Conservation (phyloP, 2,113 vertebrate genomes). For the Indri indri region DNA sequence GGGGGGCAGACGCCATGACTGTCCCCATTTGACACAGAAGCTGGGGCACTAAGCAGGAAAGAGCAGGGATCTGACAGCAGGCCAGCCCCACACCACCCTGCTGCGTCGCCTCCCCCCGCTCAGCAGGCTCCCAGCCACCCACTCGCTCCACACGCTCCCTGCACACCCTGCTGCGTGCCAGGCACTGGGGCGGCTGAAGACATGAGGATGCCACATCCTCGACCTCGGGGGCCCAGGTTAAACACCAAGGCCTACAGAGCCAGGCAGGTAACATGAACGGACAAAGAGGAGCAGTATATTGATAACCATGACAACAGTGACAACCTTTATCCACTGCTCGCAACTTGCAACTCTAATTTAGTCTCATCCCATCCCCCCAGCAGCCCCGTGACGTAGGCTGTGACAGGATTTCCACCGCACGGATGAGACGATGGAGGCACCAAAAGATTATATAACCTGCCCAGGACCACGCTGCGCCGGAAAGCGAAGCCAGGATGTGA, state of each 20-base stretch:
- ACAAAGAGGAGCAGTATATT: accelerated
- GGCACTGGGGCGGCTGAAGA: neutral
- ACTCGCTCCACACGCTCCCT: neutral
- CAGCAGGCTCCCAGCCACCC: neutral
- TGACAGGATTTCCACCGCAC: neutral
- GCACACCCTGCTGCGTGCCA: neutral
- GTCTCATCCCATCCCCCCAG: neutral
- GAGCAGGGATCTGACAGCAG: neutral
- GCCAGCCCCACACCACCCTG: neutral
- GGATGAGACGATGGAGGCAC: neutral
- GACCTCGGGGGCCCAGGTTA: neutral
- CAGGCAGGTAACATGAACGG: neutral
- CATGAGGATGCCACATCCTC: neutral
- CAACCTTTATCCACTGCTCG: neutral
- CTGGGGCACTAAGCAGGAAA: neutral
- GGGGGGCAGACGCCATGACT: neutral
- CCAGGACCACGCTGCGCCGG: neutral
- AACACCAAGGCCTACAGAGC: neutral
- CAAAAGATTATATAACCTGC: neutral
- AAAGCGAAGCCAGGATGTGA: neutral
- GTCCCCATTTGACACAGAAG: neutral
- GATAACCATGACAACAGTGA: neutral
- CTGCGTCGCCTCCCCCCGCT: neutral
- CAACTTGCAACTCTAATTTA: neutral
- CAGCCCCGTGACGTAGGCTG: neutral